Evolutionary conservation across 2,113 vertebrate species (phyloP).

Genomic region (Monopterus albus): DNA sequence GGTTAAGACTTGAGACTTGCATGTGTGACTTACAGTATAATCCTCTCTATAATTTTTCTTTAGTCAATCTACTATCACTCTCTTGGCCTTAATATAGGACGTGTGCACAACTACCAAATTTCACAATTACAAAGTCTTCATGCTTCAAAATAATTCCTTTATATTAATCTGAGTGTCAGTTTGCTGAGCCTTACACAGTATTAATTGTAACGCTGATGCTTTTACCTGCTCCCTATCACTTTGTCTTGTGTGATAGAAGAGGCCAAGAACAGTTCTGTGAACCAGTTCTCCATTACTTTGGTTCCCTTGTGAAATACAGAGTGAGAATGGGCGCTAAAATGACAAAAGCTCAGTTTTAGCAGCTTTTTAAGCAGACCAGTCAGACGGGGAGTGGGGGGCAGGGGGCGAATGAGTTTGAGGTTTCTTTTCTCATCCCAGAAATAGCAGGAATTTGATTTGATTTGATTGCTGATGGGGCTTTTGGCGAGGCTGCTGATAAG

Average conservation of each 20-base stretch:
- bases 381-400: slow-evolving; percentile 10
- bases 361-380: slow-evolving; percentile 23
- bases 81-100: no score
- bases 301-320: slow-evolving; percentile 33
- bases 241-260: slow-evolving; percentile 20
- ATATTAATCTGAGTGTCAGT: slow-evolving; percentile 2
- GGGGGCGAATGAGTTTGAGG: no score
- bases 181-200: not conserved
- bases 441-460: slow-evolving; percentile 37
- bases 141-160: no score
- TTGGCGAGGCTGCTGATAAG: slow-evolving; percentile 24
- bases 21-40: no score
- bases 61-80: no score
- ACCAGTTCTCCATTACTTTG: slow-evolving; percentile 44
- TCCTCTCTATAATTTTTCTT: no score
- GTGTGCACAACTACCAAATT: no score
- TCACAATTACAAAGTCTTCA: no score
- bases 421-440: slow-evolving; percentile 26
- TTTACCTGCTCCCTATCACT: slow-evolving; percentile 29
- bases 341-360: slow-evolving; percentile 27
- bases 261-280: slow-evolving; percentile 41
- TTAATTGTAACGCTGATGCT: slow-evolving; percentile 23
- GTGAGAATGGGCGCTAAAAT: slow-evolving; percentile 39
- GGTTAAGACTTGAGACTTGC: no score
- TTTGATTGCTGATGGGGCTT: slow-evolving; percentile 38